A percentile compares a stretch with the other conserved stretches of the same genome.
These are phyloP conservation scores for Riparia riparia DNA, from an alignment of 2,113 vertebrate species.

Conservation along the genomic window DNA sequence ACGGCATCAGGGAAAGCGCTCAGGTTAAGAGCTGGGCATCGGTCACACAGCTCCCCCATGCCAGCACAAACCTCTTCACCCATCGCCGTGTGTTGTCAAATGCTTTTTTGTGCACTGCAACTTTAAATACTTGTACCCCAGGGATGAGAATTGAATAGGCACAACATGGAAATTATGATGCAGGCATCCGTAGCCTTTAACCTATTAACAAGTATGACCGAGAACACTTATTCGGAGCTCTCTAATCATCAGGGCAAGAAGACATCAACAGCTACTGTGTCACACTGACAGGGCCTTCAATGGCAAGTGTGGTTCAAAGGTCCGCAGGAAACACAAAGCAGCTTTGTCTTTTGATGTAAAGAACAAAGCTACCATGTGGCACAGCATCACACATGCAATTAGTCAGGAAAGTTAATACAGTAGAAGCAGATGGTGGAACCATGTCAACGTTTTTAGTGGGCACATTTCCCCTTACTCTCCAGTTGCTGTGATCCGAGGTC, in stretches of 20 bases:
- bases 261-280: conserved; percentile 44
- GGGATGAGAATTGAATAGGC: conserved; percentile 36
- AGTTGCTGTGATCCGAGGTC: neutral
- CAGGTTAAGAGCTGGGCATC: conserved; percentile 13
- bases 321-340: conserved; percentile 28
- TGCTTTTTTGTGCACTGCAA: conserved; percentile 5
- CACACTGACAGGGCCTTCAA: conserved; percentile 41
- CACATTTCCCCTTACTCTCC: conserved; percentile 11
- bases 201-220: conserved; percentile 57
- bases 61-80: conserved; percentile 7
- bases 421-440: conserved; percentile 67
- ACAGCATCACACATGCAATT: conserved; percentile 64
- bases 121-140: conserved; percentile 22
- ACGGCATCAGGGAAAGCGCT: neutral
- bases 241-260: conserved; percentile 57
- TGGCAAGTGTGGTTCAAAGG: conserved; percentile 35
- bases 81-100: neutral
- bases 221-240: neutral
- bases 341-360: conserved; percentile 50
- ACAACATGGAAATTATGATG: conserved; percentile 52
- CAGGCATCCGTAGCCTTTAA: conserved; percentile 23
- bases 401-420: conserved; percentile 63
- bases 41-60: neutral
- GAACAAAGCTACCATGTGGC: conserved; percentile 71
- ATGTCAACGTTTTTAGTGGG: conserved; percentile 54